A percentile compares a stretch with the other conserved stretches of the same genome.
These are phyloP conservation scores for Lacerta agilis DNA, from an alignment of 2,797 vertebrate genomes.

Conservation along the genomic window DNA sequence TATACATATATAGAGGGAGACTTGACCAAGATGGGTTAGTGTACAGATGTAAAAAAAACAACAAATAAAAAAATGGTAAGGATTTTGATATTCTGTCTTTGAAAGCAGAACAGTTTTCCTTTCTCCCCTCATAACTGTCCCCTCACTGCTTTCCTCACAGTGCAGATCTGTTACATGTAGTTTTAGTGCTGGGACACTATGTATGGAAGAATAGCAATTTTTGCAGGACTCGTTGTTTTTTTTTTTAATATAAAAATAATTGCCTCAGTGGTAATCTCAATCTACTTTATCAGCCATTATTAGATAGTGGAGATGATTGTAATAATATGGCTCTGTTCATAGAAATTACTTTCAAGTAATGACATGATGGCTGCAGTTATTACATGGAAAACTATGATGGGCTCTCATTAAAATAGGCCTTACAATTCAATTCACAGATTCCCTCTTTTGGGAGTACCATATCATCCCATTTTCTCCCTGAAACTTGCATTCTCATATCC, in stretches of 20 bases:
- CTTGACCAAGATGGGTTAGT: constrained; percentile 58
- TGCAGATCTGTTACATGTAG: background rate
- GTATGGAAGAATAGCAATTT: constrained; percentile 2
- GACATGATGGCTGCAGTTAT: constrained; percentile 20
- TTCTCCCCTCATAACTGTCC: background rate
- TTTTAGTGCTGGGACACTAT: background rate
- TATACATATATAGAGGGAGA: constrained; percentile 38
- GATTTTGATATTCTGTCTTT: constrained; percentile 42
- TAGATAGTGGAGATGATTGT: constrained; percentile 16
- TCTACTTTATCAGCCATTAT: constrained; percentile 2
- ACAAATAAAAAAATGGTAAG: constrained; percentile 58
- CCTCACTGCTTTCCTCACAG: background rate
- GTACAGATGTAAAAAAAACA: constrained; percentile 61
- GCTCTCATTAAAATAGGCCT: constrained; percentile 9
- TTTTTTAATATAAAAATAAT: constrained; percentile 26
- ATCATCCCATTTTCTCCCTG: background rate
- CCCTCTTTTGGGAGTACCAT: background rate
- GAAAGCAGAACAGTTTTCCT: constrained; percentile 58
- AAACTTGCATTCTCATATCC: background rate
- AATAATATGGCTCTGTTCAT: background rate
- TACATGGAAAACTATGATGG: constrained; percentile 14
- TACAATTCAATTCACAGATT: background rate
- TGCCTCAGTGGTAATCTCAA: constrained; percentile 10
- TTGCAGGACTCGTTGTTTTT: constrained; percentile 10
- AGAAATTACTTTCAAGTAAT: constrained; percentile 25